Evolutionary conservation across 2,113 vertebrate species (phyloP), one percentile per base, ranked within the genome.

Genomic region (Hypomesus transpacificus): DNA sequence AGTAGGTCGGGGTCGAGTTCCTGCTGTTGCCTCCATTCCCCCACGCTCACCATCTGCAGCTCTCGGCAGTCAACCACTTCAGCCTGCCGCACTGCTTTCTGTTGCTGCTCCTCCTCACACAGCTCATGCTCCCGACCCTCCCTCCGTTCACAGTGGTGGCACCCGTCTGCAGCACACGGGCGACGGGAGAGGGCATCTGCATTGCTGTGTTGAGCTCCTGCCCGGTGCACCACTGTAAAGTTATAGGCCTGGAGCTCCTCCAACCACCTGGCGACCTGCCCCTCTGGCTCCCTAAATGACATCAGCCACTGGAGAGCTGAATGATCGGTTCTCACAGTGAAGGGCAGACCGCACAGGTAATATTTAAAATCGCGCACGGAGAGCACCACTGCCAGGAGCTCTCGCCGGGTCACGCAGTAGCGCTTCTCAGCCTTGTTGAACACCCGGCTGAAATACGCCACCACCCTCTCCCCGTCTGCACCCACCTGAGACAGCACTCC

Each of bases 381-480:
- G 61, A 17, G 14, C 26, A 17, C 39, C n/a, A 73, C 28, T 4
- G 52, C 69, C 0, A 70, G 61, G 0, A 72, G 56, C 24, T 78
- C 70, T 16, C 24, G 1, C 31, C 70, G 20, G 3, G 66, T 67
- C 8, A 52, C 50, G 14, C 50, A 52, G 24, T 52, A 52, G 50
- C 50, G 50, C 8, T 16, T 8, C 50, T 52, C 50, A 52, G 8
- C 8, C 14, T 52, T 73, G 58, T 58, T 79, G 24, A 70, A 64
- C 17, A 28, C 21, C 21, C 22, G 39, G 66, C 61, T 75, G 39
- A 58, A 28, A 20, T 79, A 75, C 4, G 39, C 73, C 13, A 80
- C 52, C 14, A 72, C n/a, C n/a, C n/a, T n/a, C n/a, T n/a, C n/a
- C n/a, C n/a, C 75, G 54, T 39, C 73, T 1, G 54, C 22, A 13